phyloP scores from a whole-genome alignment of 2,888 invertebrate species.

The Nineta flava region DNA sequence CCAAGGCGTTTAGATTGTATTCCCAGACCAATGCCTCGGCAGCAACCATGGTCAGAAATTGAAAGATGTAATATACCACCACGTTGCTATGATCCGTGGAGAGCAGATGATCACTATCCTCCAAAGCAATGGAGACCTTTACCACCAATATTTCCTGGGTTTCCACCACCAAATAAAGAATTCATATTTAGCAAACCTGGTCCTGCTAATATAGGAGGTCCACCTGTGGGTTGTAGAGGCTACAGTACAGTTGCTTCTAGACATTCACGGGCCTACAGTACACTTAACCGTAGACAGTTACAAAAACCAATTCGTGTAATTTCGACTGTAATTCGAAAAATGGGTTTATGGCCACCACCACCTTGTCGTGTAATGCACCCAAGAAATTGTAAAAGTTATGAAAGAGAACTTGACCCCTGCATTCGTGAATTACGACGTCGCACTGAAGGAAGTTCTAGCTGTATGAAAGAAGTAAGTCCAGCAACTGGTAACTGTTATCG shows the following conservation, averaged over 20 bases:
- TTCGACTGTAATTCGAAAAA: no score
- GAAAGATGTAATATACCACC: neutral
- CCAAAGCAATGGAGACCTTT: neutral
- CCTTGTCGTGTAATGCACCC: no score
- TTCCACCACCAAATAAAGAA: no score
- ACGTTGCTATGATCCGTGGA: neutral
- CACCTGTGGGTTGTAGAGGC: no score
- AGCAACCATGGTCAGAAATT: neutral
- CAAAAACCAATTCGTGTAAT: no score
- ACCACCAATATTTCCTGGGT: neutral
- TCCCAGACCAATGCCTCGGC: neutral
- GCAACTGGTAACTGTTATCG: neutral
- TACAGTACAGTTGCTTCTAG: no score
- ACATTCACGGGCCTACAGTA: no score
- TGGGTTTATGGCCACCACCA: no score
- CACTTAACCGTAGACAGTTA: no score
- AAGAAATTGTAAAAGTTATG: no score
- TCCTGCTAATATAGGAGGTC: no score
- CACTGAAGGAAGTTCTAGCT: neutral
- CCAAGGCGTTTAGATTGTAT: neutral
- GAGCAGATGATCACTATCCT: neutral
- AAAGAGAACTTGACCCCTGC: neutral
- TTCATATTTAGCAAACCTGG: no score
- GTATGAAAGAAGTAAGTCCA: neutral
- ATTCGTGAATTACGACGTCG: neutral